Evolutionary conservation across 1,140 invertebrate genomes (phyloP).

Genomic region (Macrotrachela quadricornifera): DNA sequence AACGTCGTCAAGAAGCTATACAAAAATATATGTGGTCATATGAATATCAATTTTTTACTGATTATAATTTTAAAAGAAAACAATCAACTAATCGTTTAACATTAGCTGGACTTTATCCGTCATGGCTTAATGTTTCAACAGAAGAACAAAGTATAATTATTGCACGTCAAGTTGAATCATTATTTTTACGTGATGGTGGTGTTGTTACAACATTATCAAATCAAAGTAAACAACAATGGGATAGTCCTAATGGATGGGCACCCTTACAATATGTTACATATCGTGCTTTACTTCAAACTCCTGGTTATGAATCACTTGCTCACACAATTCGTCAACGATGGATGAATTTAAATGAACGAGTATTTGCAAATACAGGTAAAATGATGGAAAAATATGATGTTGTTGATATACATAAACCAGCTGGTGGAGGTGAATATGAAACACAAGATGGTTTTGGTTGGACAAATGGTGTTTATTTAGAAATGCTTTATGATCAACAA

Average conservation of each 20-base stretch:
- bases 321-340: slow-evolving; percentile 51
- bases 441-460: slow-evolving; percentile 76
- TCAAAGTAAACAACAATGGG: slow-evolving; percentile 69
- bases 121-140: slow-evolving; percentile 45
- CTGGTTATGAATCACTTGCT: slow-evolving; percentile 44
- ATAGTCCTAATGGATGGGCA: slow-evolving; percentile 77
- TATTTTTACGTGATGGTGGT: slow-evolving; percentile 22
- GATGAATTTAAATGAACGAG: slow-evolving; percentile 56
- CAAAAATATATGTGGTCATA: slow-evolving; percentile 58
- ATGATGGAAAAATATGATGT: slow-evolving; percentile 41
- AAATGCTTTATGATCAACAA: slow-evolving; percentile 35
- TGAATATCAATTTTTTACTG: slow-evolving; percentile 59
- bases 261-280: slow-evolving; percentile 60
- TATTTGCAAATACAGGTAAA: slow-evolving; percentile 43
- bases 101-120: slow-evolving; percentile 55
- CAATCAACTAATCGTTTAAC: slow-evolving; percentile 52
- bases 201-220: slow-evolving; percentile 60
- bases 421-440: slow-evolving; percentile 65
- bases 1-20: slow-evolving; percentile 43
- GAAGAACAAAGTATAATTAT: background rate
- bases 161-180: background rate
- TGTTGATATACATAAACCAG: slow-evolving; percentile 42
- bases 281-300: slow-evolving; percentile 44
- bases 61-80: slow-evolving; percentile 48
- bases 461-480: slow-evolving; percentile 69